Percentiles rank a stretch among this genome's conserved stretches.
Evolutionary conservation across 2,113 vertebrate species (phyloP).

Genomic region (Mormoops blainvillei): DNA sequence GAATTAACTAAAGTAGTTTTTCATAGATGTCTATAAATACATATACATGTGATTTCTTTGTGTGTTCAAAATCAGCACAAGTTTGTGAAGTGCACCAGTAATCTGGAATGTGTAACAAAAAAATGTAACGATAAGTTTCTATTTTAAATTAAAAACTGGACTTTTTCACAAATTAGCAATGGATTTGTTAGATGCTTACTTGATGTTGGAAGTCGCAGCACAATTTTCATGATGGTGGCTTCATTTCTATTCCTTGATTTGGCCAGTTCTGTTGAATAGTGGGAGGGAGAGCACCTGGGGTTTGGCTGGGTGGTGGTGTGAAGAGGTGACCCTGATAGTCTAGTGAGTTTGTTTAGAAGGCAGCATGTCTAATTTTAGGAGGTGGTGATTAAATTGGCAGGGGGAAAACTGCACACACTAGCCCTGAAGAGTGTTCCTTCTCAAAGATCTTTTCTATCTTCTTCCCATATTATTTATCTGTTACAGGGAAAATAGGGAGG

Average conservation of each 20-base stretch:
- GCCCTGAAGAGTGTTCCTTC: background rate
- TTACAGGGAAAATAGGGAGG: background rate
- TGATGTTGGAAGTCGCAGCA: accelerated
- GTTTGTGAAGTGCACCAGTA: background rate
- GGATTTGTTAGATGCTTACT: background rate
- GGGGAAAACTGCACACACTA: background rate
- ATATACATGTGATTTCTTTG: background rate
- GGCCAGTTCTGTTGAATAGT: background rate
- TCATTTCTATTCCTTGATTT: background rate
- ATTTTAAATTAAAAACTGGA: background rate
- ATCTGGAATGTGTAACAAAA: background rate
- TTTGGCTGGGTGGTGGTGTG: too few species aligned
- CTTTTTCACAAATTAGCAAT: background rate
- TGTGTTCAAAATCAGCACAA: background rate
- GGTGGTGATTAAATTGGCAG: background rate
- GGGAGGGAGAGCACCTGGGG: accelerated
- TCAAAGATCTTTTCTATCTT: background rate
- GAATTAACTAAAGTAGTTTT: background rate
- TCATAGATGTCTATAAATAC: background rate
- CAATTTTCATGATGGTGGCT: background rate
- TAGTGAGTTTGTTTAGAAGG: background rate
- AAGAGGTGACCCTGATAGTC: background rate
- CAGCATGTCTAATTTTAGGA: background rate
- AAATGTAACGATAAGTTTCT: too few species aligned
- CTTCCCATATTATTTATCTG: background rate